A percentile compares a stretch with the other conserved stretches of the same genome.
Evolutionary conservation across 2,888 invertebrate genomes (phyloP).

Genomic region (Siphonodentalium dalli): DNA sequence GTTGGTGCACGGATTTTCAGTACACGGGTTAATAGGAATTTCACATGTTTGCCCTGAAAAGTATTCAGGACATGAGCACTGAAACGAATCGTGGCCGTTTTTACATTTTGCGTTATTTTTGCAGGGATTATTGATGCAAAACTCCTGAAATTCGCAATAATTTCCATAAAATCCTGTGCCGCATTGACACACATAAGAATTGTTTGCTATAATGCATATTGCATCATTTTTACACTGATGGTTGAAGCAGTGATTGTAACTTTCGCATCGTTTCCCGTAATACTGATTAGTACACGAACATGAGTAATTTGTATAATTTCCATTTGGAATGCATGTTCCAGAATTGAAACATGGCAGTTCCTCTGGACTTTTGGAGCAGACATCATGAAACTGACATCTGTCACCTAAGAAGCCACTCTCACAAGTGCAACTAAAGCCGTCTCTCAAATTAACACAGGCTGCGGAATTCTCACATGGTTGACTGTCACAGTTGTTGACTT

Average conservation of each 20-base stretch:
- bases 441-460: conserved; percentile 34
- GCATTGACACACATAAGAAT: conserved; percentile 45
- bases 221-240: conserved; percentile 48
- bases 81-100: conserved; percentile 32
- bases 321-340: conserved; percentile 40
- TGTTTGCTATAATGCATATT: conserved; percentile 35
- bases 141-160: conserved; percentile 47
- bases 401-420: conserved; percentile 35
- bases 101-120: conserved; percentile 38
- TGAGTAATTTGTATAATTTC: conserved; percentile 34
- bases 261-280: conserved; percentile 48
- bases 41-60: conserved; percentile 48
- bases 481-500: conserved; percentile 39
- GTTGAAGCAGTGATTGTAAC: conserved; percentile 41
- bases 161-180: conserved; percentile 41
- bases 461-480: conserved; percentile 41
- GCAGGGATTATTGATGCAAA: conserved; percentile 41
- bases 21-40: conserved; percentile 38
- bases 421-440: conserved; percentile 41
- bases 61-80: conserved; percentile 41
- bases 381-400: conserved; percentile 39
- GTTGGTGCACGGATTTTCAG: conserved; percentile 68
- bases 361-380: conserved; percentile 45
- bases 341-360: conserved; percentile 58
- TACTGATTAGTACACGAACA: conserved; percentile 48